A percentile compares a stretch with the other conserved stretches of the same genome.
phyloP scores from a whole-genome alignment of 2,797 vertebrate genomes.

The Bovichtus diacanthus region DNA sequence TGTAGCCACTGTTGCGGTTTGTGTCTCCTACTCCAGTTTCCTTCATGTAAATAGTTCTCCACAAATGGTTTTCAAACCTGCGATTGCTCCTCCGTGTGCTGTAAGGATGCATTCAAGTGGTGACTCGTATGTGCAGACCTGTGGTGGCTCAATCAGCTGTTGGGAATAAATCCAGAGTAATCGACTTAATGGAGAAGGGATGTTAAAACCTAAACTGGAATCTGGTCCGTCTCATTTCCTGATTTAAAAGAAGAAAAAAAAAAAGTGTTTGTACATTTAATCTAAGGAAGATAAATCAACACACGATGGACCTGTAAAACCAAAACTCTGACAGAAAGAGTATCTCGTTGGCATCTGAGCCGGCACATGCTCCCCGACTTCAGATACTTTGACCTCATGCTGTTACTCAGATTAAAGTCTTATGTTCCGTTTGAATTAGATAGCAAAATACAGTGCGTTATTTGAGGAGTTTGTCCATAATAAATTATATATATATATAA shows the following conservation, averaged over 20 bases:
- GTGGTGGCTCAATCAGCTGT: not conserved
- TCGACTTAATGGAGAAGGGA: constrained; percentile 15
- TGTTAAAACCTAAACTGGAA: constrained; percentile 60
- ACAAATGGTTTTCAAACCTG: constrained; percentile 6
- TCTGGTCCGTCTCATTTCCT: constrained; percentile 26
- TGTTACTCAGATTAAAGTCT: constrained; percentile 57
- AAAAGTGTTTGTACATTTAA: constrained; percentile 29
- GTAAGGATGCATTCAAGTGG: constrained; percentile 1
- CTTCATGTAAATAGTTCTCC: constrained; percentile 61
- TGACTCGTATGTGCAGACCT: not conserved
- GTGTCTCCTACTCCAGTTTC: not conserved
- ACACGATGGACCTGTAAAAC: constrained; percentile 42
- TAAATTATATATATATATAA: constrained; percentile 59
- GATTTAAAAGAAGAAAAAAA: constrained; percentile 9
- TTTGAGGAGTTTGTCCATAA: constrained; percentile 57
- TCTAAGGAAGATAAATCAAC: constrained; percentile 4
- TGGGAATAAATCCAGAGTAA: constrained; percentile 22
- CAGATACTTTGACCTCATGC: constrained; percentile 63
- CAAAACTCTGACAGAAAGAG: constrained; percentile 48
- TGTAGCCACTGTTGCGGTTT: constrained; percentile 52
- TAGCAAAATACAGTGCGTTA: constrained; percentile 38
- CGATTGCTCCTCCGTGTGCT: not conserved
- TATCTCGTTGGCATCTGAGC: constrained; percentile 34
- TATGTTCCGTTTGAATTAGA: constrained; percentile 53
- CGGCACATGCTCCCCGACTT: constrained; percentile 13